Percentiles rank a stretch among this genome's conserved stretches.
Evolutionary conservation across 2,797 vertebrate species (phyloP).

Genomic region (Vespertilio murinus): DNA sequence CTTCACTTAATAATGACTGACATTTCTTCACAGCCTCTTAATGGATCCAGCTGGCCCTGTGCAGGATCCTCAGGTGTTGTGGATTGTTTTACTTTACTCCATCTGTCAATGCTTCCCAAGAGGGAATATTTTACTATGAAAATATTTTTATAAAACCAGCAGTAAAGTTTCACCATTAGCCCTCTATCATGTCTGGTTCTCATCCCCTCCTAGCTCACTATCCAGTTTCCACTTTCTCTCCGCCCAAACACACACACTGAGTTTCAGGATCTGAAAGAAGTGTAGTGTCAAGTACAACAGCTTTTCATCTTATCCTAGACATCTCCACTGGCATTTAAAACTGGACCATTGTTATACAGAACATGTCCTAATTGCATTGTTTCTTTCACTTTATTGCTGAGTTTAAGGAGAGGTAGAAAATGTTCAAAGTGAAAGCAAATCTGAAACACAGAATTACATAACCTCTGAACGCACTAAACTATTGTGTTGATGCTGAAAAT

Average conservation of each 20-base stretch:
- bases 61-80: slow-evolving; percentile 48
- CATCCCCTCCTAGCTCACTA: background rate
- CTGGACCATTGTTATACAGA: background rate
- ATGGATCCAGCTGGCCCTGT: slow-evolving; percentile 69
- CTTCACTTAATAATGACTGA: slow-evolving; percentile 68
- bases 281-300: background rate
- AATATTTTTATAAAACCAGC: slow-evolving; percentile 56
- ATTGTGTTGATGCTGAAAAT: slow-evolving; percentile 80
- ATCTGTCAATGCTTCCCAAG: slow-evolving; percentile 59
- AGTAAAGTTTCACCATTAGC: slow-evolving; percentile 2
- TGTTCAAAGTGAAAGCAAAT: slow-evolving; percentile 76
- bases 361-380: slow-evolving; percentile 63
- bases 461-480: slow-evolving; percentile 78
- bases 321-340: background rate
- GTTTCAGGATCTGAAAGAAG: slow-evolving; percentile 31
- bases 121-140: slow-evolving; percentile 52
- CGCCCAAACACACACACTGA: background rate
- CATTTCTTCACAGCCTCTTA: slow-evolving; percentile 75
- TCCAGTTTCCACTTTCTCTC: background rate
- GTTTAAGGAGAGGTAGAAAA: slow-evolving; percentile 72
- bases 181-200: background rate
- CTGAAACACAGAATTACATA: slow-evolving; percentile 72
- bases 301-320: slow-evolving; percentile 16
- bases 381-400: slow-evolving; percentile 79
- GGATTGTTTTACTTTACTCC: slow-evolving; percentile 60